A percentile compares a stretch with the other conserved stretches of the same genome.
phyloP scores from a whole-genome alignment of 2,888 invertebrate genomes.

The Drosophila mercatorum region DNA sequence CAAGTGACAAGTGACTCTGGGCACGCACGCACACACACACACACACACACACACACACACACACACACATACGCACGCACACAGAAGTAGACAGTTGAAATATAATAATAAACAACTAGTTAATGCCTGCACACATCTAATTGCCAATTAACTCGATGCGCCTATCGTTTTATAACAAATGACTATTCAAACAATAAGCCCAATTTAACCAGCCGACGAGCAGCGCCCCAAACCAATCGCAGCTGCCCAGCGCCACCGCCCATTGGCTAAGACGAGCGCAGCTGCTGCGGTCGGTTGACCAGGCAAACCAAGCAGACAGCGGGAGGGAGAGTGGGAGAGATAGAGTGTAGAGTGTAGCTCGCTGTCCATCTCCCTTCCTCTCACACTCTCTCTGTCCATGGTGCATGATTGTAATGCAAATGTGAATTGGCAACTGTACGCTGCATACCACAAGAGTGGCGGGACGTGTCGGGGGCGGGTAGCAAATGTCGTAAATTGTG shows the following conservation, averaged over 20 bases:
- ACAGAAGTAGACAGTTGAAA: slow-evolving; percentile 1
- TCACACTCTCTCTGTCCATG: slow-evolving; percentile 1
- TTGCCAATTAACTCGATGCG: slow-evolving; percentile 66
- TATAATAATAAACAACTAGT: slow-evolving; percentile 48
- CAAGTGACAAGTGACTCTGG: slow-evolving; percentile 18
- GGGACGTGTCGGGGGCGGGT: background rate
- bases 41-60: background rate
- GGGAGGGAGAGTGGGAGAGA: background rate
- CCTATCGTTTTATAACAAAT: slow-evolving; percentile 60
- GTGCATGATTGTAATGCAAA: slow-evolving; percentile 52
- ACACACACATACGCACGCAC: background rate
- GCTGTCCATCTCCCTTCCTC: background rate
- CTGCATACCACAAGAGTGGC: background rate
- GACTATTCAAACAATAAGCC: slow-evolving; percentile 44
- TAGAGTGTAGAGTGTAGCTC: background rate
- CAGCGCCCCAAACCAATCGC: background rate
- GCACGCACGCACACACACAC: slow-evolving; percentile 2
- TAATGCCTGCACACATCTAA: slow-evolving; percentile 66
- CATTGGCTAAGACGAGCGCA: slow-evolving; percentile 9
- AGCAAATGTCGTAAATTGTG: slow-evolving; percentile 59
- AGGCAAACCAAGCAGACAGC: background rate
- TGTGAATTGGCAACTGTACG: slow-evolving; percentile 45
- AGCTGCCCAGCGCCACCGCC: too few relatives aligned
- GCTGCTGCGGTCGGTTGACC: slow-evolving; percentile 38
- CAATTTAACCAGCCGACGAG: slow-evolving; percentile 23